phyloP scores from a whole-genome alignment of 2,113 vertebrate species.

The Montifringilla adamsi region DNA sequence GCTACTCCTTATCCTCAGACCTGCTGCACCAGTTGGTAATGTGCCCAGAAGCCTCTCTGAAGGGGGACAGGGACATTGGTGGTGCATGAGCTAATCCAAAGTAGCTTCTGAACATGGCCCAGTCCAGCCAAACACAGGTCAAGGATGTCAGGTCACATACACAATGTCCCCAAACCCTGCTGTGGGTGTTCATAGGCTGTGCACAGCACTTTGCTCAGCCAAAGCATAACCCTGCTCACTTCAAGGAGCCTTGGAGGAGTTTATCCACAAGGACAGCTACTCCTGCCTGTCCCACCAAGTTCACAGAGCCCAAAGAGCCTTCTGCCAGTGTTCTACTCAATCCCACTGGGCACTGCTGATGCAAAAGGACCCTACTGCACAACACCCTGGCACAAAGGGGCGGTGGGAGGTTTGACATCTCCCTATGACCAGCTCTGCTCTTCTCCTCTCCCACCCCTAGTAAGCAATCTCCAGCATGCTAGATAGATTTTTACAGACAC shows the following conservation, averaged over 20 bases:
- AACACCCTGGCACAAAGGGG: neutral
- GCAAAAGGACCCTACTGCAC: neutral
- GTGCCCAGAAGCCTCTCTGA: neutral
- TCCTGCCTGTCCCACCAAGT: neutral
- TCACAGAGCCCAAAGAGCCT: neutral
- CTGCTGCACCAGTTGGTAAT: neutral
- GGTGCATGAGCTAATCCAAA: neutral
- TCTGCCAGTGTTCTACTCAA: neutral
- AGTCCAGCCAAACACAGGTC: neutral
- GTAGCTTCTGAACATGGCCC: neutral
- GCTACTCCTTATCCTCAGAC: neutral
- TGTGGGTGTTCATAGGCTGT: rapidly evolving
- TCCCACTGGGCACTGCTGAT: neutral
- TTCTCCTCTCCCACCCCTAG: neutral
- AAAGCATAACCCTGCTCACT: neutral
- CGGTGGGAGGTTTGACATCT: neutral
- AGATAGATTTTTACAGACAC: constrained; percentile 54
- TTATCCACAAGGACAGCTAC: neutral
- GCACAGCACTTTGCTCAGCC: neutral
- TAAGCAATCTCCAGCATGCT: neutral
- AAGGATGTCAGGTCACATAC: neutral
- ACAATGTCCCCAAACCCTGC: rapidly evolving
- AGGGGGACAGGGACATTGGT: neutral
- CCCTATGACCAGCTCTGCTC: neutral
- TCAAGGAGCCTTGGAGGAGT: neutral